Conservation (phyloP, 35 echinoderm and acorn worm genomes). For the Ptychodera flava region DNA sequence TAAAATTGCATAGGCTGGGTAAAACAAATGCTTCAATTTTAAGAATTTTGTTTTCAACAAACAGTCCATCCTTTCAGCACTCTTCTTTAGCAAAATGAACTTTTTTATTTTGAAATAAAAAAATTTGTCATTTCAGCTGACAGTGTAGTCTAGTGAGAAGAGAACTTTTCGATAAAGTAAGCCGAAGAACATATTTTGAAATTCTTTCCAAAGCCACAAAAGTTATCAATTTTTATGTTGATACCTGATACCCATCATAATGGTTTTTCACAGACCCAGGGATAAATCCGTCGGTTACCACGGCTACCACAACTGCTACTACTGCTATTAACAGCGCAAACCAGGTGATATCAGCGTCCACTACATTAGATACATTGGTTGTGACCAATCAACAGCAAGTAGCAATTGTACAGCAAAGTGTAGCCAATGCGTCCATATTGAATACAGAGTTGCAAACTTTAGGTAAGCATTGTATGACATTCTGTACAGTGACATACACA, state of each 20-base stretch:
- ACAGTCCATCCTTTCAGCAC: too few relatives aligned
- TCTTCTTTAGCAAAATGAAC: too few relatives aligned
- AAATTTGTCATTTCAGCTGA: too few relatives aligned
- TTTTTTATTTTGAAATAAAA: too few relatives aligned
- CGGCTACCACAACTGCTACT: background rate
- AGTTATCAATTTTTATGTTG: background rate
- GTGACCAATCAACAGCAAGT: background rate
- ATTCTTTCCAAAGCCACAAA: background rate
- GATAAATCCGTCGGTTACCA: background rate
- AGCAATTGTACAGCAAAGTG: background rate
- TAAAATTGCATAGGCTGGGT: too few relatives aligned
- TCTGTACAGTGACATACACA: background rate
- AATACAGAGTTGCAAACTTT: background rate
- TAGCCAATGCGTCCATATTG: slow-evolving; percentile 3
- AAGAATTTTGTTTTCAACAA: too few relatives aligned
- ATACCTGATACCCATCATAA: background rate
- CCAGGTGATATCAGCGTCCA: background rate
- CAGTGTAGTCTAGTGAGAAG: too few relatives aligned
- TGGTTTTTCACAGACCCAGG: background rate
- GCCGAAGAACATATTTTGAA: background rate
- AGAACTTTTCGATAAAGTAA: too few relatives aligned
- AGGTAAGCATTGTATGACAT: background rate
- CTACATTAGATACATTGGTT: background rate
- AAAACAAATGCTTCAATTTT: too few relatives aligned
- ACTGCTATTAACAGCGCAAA: background rate